phyloP scores from a whole-genome alignment of 2,113 vertebrate species.

The Montifringilla adamsi region DNA sequence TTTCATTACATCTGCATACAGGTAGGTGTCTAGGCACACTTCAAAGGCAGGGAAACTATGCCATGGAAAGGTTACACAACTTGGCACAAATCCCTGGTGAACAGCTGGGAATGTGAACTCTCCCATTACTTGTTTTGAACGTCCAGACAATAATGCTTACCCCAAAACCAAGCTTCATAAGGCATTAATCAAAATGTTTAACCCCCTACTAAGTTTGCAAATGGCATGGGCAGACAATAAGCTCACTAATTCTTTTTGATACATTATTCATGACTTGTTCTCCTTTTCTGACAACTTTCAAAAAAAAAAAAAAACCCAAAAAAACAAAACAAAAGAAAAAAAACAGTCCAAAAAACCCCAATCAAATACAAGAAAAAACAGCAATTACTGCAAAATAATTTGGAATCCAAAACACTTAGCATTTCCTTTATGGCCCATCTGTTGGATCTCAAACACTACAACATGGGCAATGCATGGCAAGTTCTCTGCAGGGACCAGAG shows the following conservation, averaged over 20 bases:
- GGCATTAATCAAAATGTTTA: slow-evolving; percentile 65
- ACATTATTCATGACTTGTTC: slow-evolving; percentile 50
- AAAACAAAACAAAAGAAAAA: not conserved
- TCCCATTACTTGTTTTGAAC: not conserved
- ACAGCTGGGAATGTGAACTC: slow-evolving; percentile 46
- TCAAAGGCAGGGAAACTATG: slow-evolving; percentile 33
- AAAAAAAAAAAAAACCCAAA: not conserved
- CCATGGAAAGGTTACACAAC: slow-evolving; percentile 2
- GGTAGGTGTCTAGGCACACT: not conserved
- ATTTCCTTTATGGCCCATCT: not conserved
- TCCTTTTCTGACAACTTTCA: not conserved
- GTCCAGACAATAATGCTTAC: slow-evolving; percentile 23
- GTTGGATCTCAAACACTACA: not conserved
- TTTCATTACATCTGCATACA: slow-evolving; percentile 1
- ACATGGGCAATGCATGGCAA: rapidly evolving
- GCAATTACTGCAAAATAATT: not conserved
- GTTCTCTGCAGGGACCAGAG: not conserved
- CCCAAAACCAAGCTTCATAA: slow-evolving; percentile 41
- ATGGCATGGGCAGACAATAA: slow-evolving; percentile 18
- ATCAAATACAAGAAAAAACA: not conserved
- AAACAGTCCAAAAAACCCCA: not conserved
- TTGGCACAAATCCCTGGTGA: not conserved
- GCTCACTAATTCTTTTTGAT: slow-evolving; percentile 60
- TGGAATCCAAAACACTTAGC: not conserved
- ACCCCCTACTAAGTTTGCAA: slow-evolving; percentile 59